Base-by-base conservation (phyloP, 2,113 vertebrate genomes). In the Charina bottae region DNA sequence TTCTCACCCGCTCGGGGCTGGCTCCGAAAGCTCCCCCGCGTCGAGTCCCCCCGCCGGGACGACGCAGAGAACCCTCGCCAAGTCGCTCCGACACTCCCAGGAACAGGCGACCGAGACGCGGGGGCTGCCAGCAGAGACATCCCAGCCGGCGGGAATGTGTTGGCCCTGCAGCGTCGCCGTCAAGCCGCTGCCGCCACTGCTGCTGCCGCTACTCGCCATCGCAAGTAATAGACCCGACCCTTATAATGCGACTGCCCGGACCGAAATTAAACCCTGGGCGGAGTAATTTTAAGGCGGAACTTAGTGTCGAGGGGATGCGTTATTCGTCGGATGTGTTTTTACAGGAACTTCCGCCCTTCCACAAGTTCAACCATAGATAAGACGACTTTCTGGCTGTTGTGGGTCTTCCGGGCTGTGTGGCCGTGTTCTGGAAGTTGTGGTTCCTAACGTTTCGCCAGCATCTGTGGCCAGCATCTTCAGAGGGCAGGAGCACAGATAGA, bases 21-120 rank as follows among this genome's bases (percentile, higher is more conserved):
- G 17, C 10, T 46, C 87, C 83, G 23, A 37, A 19, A 28, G 49
- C 53, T 90, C 90, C 21, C 49, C 53, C 9, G 46, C 58, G 17
- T 53, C 21, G 13, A 59, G 33, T 1, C 90, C 84, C 8, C n/a
- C 85, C 19, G 91, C 28, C 19, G 64, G 62, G 33, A 28, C 89
- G 26, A 85, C 86, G 49, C 3, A 46, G 83, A 93, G 42, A 85
- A 37, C n/a, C 15, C 85, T 78, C 60, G 93, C n/a, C 91, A 95
- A 90, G 23, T 90, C 94, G 53, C 21, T 33, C 21, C 0, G 59
- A 72, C 92, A 94, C 7, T 24, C 8, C 95, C 94, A 96, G 26
- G 95, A 95, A 87, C 92, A 94, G 21, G 10, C 28, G 60, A 5
- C 93, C 1, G 46, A 10, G 28, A 95, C 21, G 0, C 37, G 49